Evolutionary conservation across 2,113 vertebrate species (phyloP).

Genomic region (Macaca mulatta): DNA sequence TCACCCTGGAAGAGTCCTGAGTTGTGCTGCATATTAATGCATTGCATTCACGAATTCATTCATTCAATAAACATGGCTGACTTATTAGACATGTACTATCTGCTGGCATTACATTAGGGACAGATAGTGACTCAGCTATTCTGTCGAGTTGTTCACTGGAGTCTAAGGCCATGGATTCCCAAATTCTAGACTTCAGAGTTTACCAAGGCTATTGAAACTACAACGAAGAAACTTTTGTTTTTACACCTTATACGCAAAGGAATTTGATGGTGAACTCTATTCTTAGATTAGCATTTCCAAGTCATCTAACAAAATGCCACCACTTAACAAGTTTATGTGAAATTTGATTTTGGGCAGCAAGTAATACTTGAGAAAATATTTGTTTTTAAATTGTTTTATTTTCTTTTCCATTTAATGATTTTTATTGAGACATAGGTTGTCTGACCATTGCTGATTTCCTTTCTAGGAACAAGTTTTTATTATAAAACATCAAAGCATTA

Average conservation of each 20-base stretch:
- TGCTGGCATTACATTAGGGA: accelerated
- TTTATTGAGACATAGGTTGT: background rate
- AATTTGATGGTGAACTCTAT: background rate
- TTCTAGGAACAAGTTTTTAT: background rate
- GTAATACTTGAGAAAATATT: background rate
- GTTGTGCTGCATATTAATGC: background rate
- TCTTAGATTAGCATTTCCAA: conserved; percentile 37
- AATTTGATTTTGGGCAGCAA: conserved; percentile 17
- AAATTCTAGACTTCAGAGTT: background rate
- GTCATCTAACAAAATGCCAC: background rate
- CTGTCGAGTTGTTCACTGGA: background rate
- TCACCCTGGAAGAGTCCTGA: background rate
- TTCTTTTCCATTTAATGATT: background rate
- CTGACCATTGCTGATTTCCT: background rate
- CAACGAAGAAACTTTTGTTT: background rate
- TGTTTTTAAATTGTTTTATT: background rate
- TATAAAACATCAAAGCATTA: background rate
- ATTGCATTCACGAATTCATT: background rate
- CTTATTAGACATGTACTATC: background rate
- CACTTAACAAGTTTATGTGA: background rate
- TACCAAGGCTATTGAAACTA: background rate
- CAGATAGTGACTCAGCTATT: background rate
- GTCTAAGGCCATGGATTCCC: background rate
- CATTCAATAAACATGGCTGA: background rate
- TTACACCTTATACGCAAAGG: background rate